These are phyloP conservation scores for Umimayanthus chanpuru DNA, from an alignment of 92 coral and sea anemone species.

Conservation along the genomic window DNA sequence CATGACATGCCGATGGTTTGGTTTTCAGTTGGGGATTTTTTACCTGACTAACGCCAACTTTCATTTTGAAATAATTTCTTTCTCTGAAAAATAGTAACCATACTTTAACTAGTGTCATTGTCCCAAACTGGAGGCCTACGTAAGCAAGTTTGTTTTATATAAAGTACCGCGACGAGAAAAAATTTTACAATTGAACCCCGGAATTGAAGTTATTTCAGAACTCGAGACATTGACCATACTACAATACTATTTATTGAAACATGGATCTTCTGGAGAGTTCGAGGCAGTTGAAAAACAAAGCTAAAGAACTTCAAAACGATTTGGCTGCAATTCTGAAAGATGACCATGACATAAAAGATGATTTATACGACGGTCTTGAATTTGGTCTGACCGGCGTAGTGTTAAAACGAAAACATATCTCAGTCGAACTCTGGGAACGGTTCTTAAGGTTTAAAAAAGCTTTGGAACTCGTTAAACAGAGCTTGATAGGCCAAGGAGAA, in stretches of 20 bases:
- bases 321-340: slow-evolving; percentile 11
- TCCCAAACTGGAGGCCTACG: background rate
- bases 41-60: no score
- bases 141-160: background rate
- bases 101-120: background rate
- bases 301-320: background rate
- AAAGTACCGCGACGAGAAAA: background rate
- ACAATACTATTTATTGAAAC: background rate
- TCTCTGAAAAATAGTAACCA: background rate
- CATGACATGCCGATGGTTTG: no score
- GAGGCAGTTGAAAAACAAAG: background rate
- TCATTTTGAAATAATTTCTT: background rate
- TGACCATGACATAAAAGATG: background rate
- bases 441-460: slow-evolving; percentile 14
- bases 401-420: background rate
- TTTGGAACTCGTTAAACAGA: slow-evolving; percentile 16
- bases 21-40: no score
- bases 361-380: background rate
- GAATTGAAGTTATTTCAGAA: background rate
- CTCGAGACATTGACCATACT: no score
- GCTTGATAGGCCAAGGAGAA: background rate
- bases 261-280: background rate
- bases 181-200: no score
- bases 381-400: slow-evolving; percentile 8
- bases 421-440: background rate